phyloP scores from a whole-genome alignment of 2,888 invertebrate genomes.

The Erebia palarica region DNA sequence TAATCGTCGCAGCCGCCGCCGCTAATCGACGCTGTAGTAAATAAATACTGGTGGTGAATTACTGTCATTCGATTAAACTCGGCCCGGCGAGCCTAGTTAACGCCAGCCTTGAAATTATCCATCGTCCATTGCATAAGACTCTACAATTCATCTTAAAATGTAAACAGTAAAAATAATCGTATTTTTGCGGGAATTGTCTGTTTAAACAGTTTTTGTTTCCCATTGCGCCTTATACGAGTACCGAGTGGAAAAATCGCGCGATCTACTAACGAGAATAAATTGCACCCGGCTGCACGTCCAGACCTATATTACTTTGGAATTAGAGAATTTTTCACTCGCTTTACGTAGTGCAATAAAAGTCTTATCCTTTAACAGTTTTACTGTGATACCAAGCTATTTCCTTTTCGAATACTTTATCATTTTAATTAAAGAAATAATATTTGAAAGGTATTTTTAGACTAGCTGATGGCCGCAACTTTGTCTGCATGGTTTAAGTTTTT shows the following conservation, averaged over 20 bases:
- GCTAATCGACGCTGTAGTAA: too few species aligned
- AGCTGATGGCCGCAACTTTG: too few species aligned
- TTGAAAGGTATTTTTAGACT: background rate
- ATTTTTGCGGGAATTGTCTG: constrained; percentile 1
- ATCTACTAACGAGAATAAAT: constrained; percentile 75
- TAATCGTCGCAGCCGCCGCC: too few species aligned
- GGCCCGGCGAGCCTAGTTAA: too few species aligned
- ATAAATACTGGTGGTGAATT: too few species aligned
- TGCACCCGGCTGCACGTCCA: constrained; percentile 56
- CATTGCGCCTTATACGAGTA: constrained; percentile 12
- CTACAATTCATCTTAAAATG: background rate
- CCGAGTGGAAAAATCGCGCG: constrained; percentile 63
- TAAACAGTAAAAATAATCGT: background rate
- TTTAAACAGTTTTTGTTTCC: constrained; percentile 18
- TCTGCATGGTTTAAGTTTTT: too few species aligned
- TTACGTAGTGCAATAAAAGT: constrained; percentile 56
- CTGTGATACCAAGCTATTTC: constrained; percentile 40
- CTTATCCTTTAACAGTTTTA: constrained; percentile 67
- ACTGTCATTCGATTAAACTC: too few species aligned
- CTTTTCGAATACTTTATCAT: constrained; percentile 14
- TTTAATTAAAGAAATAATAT: constrained; percentile 7
- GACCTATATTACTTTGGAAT: constrained; percentile 62
- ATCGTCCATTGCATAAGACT: background rate
- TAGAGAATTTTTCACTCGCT: constrained; percentile 73
- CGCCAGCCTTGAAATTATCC: too few species aligned